Percentiles rank a stretch among this genome's conserved stretches.
phyloP scores from a whole-genome alignment of 1,140 invertebrate species.

The Ctenoplectra terminalis region DNA sequence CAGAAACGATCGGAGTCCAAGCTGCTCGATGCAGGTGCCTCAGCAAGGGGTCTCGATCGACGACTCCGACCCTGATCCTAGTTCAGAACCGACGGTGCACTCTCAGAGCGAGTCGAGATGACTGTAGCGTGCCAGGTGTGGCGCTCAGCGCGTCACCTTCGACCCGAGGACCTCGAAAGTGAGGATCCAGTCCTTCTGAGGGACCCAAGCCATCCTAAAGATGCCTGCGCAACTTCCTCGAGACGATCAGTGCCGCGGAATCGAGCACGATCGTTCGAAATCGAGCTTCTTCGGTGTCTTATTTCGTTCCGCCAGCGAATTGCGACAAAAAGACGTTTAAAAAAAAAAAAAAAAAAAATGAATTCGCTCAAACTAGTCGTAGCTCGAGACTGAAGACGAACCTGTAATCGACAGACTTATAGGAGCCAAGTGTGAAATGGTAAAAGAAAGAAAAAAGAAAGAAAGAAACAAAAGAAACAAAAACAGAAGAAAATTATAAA shows the following conservation, averaged over 20 bases:
- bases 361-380: conserved; percentile 12
- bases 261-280: conserved; percentile 17
- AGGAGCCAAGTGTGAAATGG: too few species aligned
- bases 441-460: too few species aligned
- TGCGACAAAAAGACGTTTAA: neutral
- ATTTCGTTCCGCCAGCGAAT: neutral
- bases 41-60: conserved; percentile 79
- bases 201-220: neutral
- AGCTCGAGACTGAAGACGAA: conserved; percentile 11
- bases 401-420: too few species aligned
- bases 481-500: too few species aligned
- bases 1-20: conserved; percentile 78
- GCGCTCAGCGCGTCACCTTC: conserved; percentile 70
- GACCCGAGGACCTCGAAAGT: conserved; percentile 59
- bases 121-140: conserved; percentile 74
- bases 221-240: neutral
- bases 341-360: neutral
- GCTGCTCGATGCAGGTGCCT: conserved; percentile 72
- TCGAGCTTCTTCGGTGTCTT: conserved; percentile 52
- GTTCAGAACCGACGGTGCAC: conserved; percentile 73
- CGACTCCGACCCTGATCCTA: conserved; percentile 78
- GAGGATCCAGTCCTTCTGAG: conserved; percentile 57
- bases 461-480: too few species aligned
- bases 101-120: conserved; percentile 80
- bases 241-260: conserved; percentile 26